These are phyloP conservation scores for Clarias magur DNA, from an alignment of 2,113 vertebrate genomes.

Conservation along the genomic window DNA sequence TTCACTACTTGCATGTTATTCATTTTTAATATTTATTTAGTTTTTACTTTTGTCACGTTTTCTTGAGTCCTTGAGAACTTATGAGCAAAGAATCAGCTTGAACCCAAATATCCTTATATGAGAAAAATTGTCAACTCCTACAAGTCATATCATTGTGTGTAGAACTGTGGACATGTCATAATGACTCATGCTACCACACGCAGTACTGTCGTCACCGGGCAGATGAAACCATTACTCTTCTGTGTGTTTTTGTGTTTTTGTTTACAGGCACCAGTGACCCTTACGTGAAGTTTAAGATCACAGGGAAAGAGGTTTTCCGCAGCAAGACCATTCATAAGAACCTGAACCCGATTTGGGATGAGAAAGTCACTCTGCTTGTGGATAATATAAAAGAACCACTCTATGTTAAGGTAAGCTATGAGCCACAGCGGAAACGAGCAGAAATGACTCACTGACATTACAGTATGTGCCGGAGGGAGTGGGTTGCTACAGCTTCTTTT, in stretches of 20 bases:
- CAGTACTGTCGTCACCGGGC: neutral
- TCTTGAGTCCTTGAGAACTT: neutral
- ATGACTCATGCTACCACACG: slow-evolving; percentile 5
- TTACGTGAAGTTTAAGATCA: slow-evolving; percentile 98
- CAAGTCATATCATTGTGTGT: neutral
- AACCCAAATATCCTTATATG: neutral
- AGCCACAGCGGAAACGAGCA: neutral
- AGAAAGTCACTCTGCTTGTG: slow-evolving; percentile 81
- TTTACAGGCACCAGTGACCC: slow-evolving; percentile 92
- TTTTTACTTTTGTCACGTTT: too few species aligned
- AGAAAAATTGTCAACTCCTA: neutral
- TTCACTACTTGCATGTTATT: too few species aligned
- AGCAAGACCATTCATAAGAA: slow-evolving; percentile 96
- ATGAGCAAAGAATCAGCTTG: neutral
- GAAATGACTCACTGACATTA: neutral
- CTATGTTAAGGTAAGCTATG: slow-evolving; percentile 85
- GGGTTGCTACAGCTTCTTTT: neutral
- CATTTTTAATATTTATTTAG: too few species aligned
- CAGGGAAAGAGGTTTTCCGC: slow-evolving; percentile 93
- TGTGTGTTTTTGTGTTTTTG: slow-evolving; percentile 21
- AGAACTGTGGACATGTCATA: neutral
- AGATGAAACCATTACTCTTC: neutral
- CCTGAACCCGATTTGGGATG: slow-evolving; percentile 97
- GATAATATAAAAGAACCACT: slow-evolving; percentile 84
- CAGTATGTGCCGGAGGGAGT: slow-evolving; percentile 6